Conservation (phyloP, 2,113 vertebrate species). For the Cryptotis parvus region DNA sequence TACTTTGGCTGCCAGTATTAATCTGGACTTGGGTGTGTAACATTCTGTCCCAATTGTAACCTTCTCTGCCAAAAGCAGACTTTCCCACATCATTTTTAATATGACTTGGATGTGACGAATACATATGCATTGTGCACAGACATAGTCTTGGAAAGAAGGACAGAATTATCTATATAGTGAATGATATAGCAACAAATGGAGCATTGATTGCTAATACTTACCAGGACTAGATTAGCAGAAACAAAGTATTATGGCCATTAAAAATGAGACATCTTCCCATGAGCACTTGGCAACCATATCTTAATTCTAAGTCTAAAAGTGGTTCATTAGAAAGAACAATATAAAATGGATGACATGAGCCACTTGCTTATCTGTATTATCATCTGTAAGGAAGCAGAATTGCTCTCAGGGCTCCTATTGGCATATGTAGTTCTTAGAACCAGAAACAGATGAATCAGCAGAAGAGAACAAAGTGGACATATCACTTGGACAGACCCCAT, state of each 20-base stretch:
- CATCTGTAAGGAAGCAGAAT: neutral
- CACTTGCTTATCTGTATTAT: neutral
- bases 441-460: neutral
- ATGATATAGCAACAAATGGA: neutral
- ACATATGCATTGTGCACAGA: neutral
- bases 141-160: slow-evolving; percentile 56
- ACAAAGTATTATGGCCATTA: neutral
- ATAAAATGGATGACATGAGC: neutral
- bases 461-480: neutral
- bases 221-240: neutral
- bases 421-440: neutral
- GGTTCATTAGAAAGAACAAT: neutral
- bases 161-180: neutral
- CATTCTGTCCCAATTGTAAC: neutral
- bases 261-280: neutral
- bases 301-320: neutral
- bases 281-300: neutral
- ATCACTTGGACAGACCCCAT: neutral
- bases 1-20: slow-evolving; percentile 13
- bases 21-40: neutral
- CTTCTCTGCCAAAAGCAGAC: slow-evolving; percentile 11
- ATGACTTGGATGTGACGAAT: slow-evolving; percentile 19
- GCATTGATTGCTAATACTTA: neutral
- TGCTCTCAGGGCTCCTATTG: neutral
- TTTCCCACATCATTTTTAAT: slow-evolving; percentile 29